Base-by-base conservation (phyloP, 2,113 vertebrate species). In the Gadus chalcogrammus region DNA sequence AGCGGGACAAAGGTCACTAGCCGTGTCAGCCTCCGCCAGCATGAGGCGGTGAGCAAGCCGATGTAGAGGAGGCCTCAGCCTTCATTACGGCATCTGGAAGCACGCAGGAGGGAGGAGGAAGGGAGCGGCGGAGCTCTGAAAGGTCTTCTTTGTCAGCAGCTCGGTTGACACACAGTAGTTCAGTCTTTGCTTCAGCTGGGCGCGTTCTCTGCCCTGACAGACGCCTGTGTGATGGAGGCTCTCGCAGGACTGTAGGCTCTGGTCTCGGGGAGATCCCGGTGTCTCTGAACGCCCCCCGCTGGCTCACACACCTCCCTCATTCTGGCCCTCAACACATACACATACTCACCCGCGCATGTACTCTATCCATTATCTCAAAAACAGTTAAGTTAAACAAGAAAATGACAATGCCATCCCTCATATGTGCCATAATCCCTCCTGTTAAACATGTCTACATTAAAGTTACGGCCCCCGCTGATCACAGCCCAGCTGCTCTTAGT, bases 61-160 rank as follows among this genome's bases (percentile, higher is more conserved):
- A 76, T 64, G 73, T 63, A 70, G 53, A 69, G 65, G 61, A 71
- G 63, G 56, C 42, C 42, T 9, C 2, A 13, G 42, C 42, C 42
- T 48, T 48, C 42, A 48, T 48, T 48, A 48, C 42, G 42, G 42
- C 42, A 48, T 48, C 42, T 48, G 42, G 42, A 48, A 48, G 42
- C 42, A 48, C 42, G 42, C 42, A 13, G 11, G 42, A 48, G 22
- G 55, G 20, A 5, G 66, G 75, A 38, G 48, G n/a, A 2, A 58
- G 55, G 55, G 69, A 64, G 69, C 74, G 60, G 73, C 70, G 61
- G 52, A 73, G 79, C 16, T 56, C 80, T 91, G 84, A 93, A 92
- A 88, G 87, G 86, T 89, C 28, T 73, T 82, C 89, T 92, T 91
- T 93, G 91, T 93, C 87, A 67, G 77, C 72, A 27, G 83, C 78